Percentiles rank a stretch among this genome's conserved stretches.
Conservation (phyloP, 2,797 vertebrate genomes). For the Cyprinella venusta region DNA sequence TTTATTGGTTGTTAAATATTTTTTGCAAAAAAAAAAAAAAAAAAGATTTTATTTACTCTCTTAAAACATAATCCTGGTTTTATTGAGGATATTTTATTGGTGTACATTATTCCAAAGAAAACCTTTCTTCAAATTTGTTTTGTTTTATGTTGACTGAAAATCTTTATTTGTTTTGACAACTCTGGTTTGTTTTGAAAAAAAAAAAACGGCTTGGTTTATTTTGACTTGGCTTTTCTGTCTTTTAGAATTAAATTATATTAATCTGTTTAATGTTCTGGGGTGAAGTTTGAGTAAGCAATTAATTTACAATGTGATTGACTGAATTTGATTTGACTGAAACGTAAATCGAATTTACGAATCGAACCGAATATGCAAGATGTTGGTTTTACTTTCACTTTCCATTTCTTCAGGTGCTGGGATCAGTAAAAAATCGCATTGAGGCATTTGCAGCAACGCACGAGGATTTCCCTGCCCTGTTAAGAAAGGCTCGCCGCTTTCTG, state of each 20-base stretch:
- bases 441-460: conserved; percentile 89
- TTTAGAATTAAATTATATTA: not conserved
- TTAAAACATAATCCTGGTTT: not conserved
- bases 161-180: not conserved
- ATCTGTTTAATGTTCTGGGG: not conserved
- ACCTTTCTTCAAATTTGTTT: not conserved
- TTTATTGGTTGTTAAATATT: not conserved
- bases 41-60: not conserved
- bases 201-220: not conserved
- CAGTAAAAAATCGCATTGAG: conserved; percentile 96
- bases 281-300: not conserved
- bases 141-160: not conserved
- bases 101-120: not conserved
- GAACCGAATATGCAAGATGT: not conserved
- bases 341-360: not conserved
- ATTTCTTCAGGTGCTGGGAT: conserved; percentile 87
- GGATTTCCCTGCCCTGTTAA: conserved; percentile 90
- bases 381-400: not conserved
- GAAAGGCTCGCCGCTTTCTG: conserved; percentile 93
- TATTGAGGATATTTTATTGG: not conserved
- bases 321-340: not conserved
- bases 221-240: not conserved
- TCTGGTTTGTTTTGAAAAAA: not conserved
- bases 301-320: not conserved
- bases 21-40: not conserved